Percentiles rank a stretch among this genome's conserved stretches.
phyloP scores from a whole-genome alignment of 2,797 vertebrate genomes.

The Chrosomus eos region DNA sequence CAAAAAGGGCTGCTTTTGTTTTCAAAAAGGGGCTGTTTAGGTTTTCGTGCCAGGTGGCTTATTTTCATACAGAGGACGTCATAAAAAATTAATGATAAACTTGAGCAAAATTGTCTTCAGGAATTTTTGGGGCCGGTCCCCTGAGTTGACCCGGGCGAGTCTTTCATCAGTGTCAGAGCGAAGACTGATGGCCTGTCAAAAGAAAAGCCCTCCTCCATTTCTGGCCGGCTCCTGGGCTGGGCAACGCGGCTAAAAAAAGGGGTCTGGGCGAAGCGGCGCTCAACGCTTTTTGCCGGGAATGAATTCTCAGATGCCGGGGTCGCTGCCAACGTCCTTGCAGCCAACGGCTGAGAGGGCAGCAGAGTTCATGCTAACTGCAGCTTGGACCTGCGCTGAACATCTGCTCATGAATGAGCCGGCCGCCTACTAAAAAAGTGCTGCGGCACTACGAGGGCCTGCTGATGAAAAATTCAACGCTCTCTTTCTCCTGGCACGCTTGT shows the following conservation, averaged over 20 bases:
- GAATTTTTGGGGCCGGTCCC: constrained; percentile 75
- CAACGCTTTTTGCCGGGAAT: constrained; percentile 78
- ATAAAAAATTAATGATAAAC: constrained; percentile 69
- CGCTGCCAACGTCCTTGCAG: constrained; percentile 96
- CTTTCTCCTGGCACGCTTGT: constrained; percentile 94
- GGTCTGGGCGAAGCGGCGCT: constrained; percentile 72
- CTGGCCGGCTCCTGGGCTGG: constrained; percentile 81
- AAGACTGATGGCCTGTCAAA: constrained; percentile 86
- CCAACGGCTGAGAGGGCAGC: constrained; percentile 89
- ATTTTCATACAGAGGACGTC: constrained; percentile 59
- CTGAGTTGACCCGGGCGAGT: constrained; percentile 70
- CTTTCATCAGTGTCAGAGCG: constrained; percentile 79
- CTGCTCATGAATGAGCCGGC: constrained; percentile 98
- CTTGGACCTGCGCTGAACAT: constrained; percentile 96
- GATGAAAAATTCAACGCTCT: constrained; percentile 99
- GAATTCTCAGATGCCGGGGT: constrained; percentile 89
- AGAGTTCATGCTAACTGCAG: constrained; percentile 95
- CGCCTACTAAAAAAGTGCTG: constrained; percentile 80
- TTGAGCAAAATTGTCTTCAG: constrained; percentile 73
- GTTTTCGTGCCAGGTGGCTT: constrained; percentile 50
- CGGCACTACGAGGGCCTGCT: constrained; percentile 81
- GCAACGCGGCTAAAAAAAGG: constrained; percentile 73
- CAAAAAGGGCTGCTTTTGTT: constrained; percentile 12
- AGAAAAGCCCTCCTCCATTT: constrained; percentile 72
- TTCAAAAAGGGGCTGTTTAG: neutral